phyloP scores from a whole-genome alignment of 2,797 vertebrate genomes.

The Gallinago nigripennis region DNA sequence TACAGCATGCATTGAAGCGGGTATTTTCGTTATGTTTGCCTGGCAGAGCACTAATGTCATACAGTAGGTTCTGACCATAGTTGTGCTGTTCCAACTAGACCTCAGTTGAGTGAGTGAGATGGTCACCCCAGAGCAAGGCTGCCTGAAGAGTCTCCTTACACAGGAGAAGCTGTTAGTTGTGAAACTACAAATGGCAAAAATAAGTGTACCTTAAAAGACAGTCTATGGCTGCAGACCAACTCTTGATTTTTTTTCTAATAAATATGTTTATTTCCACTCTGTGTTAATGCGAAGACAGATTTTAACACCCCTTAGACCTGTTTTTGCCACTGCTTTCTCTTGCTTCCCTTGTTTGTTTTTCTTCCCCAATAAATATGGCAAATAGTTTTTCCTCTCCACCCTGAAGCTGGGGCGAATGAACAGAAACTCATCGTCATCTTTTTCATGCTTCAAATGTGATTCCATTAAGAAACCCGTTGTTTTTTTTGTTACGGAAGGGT shows the following conservation, averaged over 20 bases:
- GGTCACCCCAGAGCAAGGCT: background rate
- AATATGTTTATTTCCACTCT: background rate
- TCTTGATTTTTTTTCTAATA: background rate
- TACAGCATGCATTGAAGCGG: background rate
- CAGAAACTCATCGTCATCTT: background rate
- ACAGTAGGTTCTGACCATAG: background rate
- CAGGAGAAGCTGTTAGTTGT: background rate
- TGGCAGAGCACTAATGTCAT: background rate
- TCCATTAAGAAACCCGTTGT: background rate
- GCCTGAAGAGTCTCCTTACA: background rate
- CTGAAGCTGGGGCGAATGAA: background rate
- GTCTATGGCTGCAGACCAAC: background rate
- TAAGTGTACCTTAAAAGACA: background rate
- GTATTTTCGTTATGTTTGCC: background rate
- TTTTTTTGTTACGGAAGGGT: background rate
- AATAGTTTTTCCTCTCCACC: background rate
- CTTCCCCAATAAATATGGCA: background rate
- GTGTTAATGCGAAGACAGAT: background rate
- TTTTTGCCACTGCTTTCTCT: background rate
- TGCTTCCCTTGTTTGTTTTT: background rate
- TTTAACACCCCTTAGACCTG: background rate
- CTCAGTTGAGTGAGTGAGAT: background rate
- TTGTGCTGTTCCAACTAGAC: background rate
- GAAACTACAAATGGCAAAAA: background rate
- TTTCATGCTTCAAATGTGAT: background rate